Conservation (phyloP, 1,140 invertebrate genomes). For the Drosophila jambulina region DNA sequence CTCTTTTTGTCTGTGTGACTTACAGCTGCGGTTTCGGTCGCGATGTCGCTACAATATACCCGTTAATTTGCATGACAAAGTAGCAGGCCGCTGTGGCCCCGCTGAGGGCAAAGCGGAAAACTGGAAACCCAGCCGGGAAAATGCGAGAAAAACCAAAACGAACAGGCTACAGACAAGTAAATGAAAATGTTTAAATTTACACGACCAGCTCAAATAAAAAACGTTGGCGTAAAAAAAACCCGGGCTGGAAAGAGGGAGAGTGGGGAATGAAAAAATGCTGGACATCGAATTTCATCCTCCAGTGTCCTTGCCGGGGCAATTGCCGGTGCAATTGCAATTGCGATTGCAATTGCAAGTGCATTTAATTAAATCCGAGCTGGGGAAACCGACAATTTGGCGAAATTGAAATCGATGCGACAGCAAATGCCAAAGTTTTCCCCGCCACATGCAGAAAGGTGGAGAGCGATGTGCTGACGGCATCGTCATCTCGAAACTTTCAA, state of each 20-base stretch:
- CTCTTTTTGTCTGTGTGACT: slow-evolving; percentile 34
- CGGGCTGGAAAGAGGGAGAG: background rate
- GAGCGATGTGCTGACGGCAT: slow-evolving; percentile 27
- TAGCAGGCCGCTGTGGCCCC: slow-evolving; percentile 42
- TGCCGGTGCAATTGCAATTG: slow-evolving; percentile 11
- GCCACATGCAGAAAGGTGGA: background rate
- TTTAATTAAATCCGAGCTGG: slow-evolving; percentile 48
- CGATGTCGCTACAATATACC: slow-evolving; percentile 65
- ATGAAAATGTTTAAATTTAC: slow-evolving; percentile 62
- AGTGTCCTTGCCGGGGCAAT: slow-evolving; percentile 13
- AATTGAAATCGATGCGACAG: slow-evolving; percentile 42
- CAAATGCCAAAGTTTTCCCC: slow-evolving; percentile 18
- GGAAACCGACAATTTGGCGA: slow-evolving; percentile 10
- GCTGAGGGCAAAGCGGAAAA: slow-evolving; percentile 1
- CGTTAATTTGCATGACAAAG: slow-evolving; percentile 81
- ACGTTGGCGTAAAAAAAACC: background rate
- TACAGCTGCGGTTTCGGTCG: slow-evolving; percentile 48
- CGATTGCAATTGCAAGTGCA: slow-evolving; percentile 28
- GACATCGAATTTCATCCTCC: slow-evolving; percentile 30
- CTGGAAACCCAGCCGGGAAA: background rate
- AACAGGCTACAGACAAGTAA: slow-evolving; percentile 35
- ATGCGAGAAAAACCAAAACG: slow-evolving; percentile 1
- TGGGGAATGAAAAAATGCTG: slow-evolving; percentile 26
- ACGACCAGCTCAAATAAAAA: slow-evolving; percentile 21
- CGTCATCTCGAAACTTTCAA: slow-evolving; percentile 34